Evolutionary conservation across 1,140 invertebrate species (phyloP).

Genomic region (Drosophila micromelanica): DNA sequence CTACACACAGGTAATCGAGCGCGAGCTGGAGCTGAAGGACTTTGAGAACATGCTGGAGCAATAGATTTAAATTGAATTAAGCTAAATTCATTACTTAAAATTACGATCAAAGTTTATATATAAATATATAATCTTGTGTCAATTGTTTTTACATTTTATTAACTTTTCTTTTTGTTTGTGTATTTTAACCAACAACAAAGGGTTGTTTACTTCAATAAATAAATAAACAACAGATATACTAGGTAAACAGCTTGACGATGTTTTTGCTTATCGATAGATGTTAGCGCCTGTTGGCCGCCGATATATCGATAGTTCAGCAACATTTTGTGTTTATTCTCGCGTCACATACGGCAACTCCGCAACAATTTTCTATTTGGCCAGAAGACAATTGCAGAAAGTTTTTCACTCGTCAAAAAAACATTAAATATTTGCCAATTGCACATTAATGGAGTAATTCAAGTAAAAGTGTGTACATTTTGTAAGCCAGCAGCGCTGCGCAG

Average conservation of each 20-base stretch:
- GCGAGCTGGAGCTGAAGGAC: conserved; percentile 88
- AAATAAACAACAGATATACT: not conserved
- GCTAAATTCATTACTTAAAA: not conserved
- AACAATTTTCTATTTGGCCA: conserved; percentile 52
- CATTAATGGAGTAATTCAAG: conserved; percentile 47
- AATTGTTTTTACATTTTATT: not conserved
- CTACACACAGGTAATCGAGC: conserved; percentile 91
- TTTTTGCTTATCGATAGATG: conserved; percentile 20
- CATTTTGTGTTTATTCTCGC: conserved; percentile 55
- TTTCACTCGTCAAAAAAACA: conserved; percentile 51
- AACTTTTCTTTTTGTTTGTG: too few relatives aligned
- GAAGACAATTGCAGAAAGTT: conserved; percentile 65
- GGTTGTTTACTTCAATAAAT: not conserved
- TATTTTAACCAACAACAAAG: too few relatives aligned
- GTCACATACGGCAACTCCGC: conserved; percentile 59
- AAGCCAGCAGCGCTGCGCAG: conserved; percentile 48
- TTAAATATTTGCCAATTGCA: conserved; percentile 41
- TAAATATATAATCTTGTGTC: not conserved
- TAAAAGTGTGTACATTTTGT: conserved; percentile 26
- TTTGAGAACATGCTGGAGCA: conserved; percentile 76
- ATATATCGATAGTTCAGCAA: conserved; percentile 56
- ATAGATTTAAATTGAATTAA: conserved; percentile 5
- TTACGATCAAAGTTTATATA: not conserved
- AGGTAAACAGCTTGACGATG: not conserved
- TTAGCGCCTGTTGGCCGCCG: not conserved